A percentile compares a stretch with the other conserved stretches of the same genome.
Conservation (phyloP, 2,797 vertebrate species). For the Sebastes iracundus region DNA sequence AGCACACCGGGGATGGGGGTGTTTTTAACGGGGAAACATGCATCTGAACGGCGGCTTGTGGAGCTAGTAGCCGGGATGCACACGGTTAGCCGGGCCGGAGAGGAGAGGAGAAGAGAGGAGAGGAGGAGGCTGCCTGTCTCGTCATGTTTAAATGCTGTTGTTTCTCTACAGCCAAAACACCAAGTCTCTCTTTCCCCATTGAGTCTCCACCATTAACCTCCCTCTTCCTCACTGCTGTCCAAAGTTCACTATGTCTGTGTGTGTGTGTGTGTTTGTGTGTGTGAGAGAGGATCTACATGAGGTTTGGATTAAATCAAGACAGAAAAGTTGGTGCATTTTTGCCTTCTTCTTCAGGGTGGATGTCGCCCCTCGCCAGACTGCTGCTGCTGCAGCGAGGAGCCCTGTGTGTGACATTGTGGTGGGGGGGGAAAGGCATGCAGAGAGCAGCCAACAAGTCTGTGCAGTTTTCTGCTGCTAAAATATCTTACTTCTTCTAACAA, state of each 20-base stretch:
- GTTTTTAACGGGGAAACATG: slow-evolving; percentile 63
- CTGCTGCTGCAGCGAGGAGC: slow-evolving; percentile 43
- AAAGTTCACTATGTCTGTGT: slow-evolving; percentile 68
- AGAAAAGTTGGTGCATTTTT: slow-evolving; percentile 70
- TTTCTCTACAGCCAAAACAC: slow-evolving; percentile 52
- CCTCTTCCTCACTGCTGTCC: slow-evolving; percentile 53
- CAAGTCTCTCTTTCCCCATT: slow-evolving; percentile 55
- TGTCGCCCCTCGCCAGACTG: slow-evolving; percentile 56
- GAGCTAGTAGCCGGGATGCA: slow-evolving; percentile 37
- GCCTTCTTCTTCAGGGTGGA: slow-evolving; percentile 38
- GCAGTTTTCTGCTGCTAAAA: slow-evolving; percentile 17
- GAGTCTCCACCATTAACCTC: slow-evolving; percentile 69
- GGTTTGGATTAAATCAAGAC: slow-evolving; percentile 61
- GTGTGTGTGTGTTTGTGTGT: no score
- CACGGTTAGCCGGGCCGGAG: slow-evolving; percentile 41
- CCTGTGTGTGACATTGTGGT: slow-evolving; percentile 61
- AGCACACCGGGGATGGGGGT: slow-evolving; percentile 65
- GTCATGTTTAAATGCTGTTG: slow-evolving; percentile 62
- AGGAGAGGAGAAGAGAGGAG: not conserved
- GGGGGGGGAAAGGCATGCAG: slow-evolving; percentile 14
- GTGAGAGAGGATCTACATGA: slow-evolving; percentile 36
- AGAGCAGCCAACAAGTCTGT: slow-evolving; percentile 68
- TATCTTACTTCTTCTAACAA: not conserved
- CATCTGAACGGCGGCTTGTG: slow-evolving; percentile 38
- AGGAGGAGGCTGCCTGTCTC: slow-evolving; percentile 43